Evolutionary conservation across 2,888 invertebrate genomes (phyloP), one percentile per base, ranked within the genome.

Genomic region (Rhagium mordax): DNA sequence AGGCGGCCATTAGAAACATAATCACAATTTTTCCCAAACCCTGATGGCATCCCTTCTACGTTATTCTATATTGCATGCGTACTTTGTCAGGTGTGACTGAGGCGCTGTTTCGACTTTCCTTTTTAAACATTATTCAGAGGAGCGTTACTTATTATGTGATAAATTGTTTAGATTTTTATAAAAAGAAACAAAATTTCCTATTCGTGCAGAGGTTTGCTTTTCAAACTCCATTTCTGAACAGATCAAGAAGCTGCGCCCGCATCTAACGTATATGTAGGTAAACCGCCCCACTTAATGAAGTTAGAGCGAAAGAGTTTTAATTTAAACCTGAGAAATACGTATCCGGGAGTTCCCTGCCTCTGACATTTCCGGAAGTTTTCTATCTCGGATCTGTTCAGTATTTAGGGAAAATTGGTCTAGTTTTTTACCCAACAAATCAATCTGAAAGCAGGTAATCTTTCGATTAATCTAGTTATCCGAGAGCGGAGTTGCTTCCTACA

Each of bases 381-480:
- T 27, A 24, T 67, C 61, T 21, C 27, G 33, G 57, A 55, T 15
- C 21, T 29, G 29, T 53, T 33, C 49, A 33, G 60, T 71, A 60
- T 65, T 71, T 68, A 68, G 48, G 51, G 67, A 67, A 74, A 71
- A 71, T 70, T 71, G 69, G 67, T 65, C 65, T 65, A 29, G 47
- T 41, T 70, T 66, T 69, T 70, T 53, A 48, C 53, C 33, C 71
- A 64, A 74, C 74, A 74, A 78, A 78, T 75, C 75, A 74, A 75
- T 78, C 77, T 59, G 65, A 70, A 62, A 69, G 74, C 59, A 71
- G 72, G 75, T 75, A 78, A 72, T 75, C 77, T 74, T 74, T 72
- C 77, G 72, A 78, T 78, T 78, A 78, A 78, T 78, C 77, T 74
- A 59, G 60, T 78, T 74, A 78, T 61, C 66, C 67, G 29, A 15